Base-by-base conservation (phyloP, 1,140 invertebrate genomes). In the Popillia japonica region DNA sequence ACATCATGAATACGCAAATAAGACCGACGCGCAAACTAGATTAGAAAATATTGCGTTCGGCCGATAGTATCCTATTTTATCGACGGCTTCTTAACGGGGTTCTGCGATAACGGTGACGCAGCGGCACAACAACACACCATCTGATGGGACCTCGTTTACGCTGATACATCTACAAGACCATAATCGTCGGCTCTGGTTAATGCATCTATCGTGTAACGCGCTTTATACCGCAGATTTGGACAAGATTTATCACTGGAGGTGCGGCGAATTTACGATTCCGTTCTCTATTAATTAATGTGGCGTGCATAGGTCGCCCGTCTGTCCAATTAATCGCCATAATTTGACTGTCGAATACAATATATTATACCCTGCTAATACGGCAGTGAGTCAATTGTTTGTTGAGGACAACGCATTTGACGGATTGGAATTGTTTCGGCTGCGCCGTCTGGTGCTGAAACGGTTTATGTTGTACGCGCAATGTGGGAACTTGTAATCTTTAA, bases 251-350 rank as follows among this genome's bases (percentile, higher is more conserved):
- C 61, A 20, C 2, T 22, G 7, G 27, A 68, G 61, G 22, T 68
- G 20, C 61, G 27, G 20, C 22, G 61, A 68, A 22, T 68, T 68
- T 68, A 68, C 61, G 61, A 27, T 9, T 8, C 61, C 3, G 61
- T 34, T 68, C 20, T 17, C 61, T 68, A 68, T 68, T 68, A 68
- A 68, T 68, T 68, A 68, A 68, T 68, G 61, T 68, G 61, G 61
- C 61, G 22, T 34, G 61, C 22, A 68, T 68, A 68, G 61, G 61
- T 68, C 61, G 61, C 8, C 27, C 20, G 61, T 8, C 27, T 10
- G 61, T 9, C 61, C 61, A 68, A 68, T 68, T 68, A 68, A 68
- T 68, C 11, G 61, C 14, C 22, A 20, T 27, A 34, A 68, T 68
- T 68, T 68, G 61, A 68, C 22, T 68, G 22, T 68, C 61, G 61